Percentiles rank a stretch among this genome's conserved stretches.
These are phyloP conservation scores for Heloderma charlesbogerti DNA, from an alignment of 2,113 vertebrate species.

Conservation along the genomic window DNA sequence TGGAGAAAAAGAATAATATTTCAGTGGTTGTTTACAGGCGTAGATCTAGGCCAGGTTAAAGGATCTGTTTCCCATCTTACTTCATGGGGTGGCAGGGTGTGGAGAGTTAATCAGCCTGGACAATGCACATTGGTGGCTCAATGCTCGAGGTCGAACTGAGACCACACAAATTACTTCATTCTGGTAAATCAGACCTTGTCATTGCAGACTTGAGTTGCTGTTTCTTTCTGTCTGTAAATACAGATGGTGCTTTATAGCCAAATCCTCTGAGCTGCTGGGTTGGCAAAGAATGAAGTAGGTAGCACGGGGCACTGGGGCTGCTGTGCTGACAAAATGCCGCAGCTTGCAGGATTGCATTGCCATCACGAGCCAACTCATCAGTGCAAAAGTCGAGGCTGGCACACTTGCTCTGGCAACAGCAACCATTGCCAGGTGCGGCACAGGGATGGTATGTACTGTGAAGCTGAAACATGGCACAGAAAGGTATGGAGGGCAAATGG, in stretches of 20 bases:
- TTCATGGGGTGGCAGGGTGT: not conserved
- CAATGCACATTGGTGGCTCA: conserved; percentile 2
- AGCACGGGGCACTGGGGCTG: not conserved
- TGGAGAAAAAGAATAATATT: rapidly evolving
- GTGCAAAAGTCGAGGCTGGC: not conserved
- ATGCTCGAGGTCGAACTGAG: conserved; percentile 3
- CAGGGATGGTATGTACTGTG: too few relatives aligned
- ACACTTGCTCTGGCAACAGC: not conserved
- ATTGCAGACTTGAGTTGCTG: not conserved
- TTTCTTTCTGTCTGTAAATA: conserved; percentile 33
- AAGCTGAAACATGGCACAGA: not conserved
- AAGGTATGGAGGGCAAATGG: not conserved
- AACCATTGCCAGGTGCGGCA: not conserved
- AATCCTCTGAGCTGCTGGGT: conserved; percentile 3
- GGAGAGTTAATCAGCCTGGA: not conserved
- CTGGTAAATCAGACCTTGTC: conserved; percentile 20
- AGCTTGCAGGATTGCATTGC: not conserved
- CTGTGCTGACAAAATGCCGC: conserved; percentile 24
- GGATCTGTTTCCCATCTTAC: not conserved
- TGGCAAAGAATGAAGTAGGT: conserved; percentile 1
- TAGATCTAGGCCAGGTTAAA: conserved; percentile 34
- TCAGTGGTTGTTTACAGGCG: conserved; percentile 24
- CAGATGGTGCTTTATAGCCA: conserved; percentile 10
- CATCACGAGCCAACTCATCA: not conserved
- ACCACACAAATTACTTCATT: conserved; percentile 9